Conservation (phyloP, 1,140 invertebrate species). For the Cyrtorhinus lividipennis region DNA sequence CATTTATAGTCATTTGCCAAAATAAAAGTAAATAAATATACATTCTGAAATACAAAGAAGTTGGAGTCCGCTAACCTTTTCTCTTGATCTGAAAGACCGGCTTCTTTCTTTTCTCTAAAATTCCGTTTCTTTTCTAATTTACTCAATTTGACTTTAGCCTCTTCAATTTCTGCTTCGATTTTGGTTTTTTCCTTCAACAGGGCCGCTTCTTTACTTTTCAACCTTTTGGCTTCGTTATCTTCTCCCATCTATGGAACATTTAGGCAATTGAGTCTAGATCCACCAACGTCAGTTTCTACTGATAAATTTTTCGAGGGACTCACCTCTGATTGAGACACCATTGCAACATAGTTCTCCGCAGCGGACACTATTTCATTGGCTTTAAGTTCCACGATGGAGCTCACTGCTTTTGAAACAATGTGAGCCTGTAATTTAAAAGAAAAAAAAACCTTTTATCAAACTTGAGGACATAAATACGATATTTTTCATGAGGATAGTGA, state of each 20-base stretch:
- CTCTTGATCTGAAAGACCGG: conserved; percentile 25
- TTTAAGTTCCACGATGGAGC: conserved; percentile 35
- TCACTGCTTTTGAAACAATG: conserved; percentile 32
- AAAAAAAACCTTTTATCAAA: conserved; percentile 18
- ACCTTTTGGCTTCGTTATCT: conserved; percentile 11
- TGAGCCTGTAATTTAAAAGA: conserved; percentile 26
- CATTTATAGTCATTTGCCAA: too few species aligned
- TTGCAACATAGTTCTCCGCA: conserved; percentile 39
- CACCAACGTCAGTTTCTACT: too few species aligned
- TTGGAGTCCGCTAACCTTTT: conserved; percentile 18
- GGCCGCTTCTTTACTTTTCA: conserved; percentile 13
- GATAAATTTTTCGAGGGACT: too few species aligned
- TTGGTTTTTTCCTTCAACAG: conserved; percentile 13
- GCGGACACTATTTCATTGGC: conserved; percentile 38
- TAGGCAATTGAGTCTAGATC: too few species aligned
- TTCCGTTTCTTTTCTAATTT: conserved; percentile 14
- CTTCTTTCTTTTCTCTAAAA: not conserved
- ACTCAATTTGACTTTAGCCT: conserved; percentile 14
- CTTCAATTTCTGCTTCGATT: conserved; percentile 15
- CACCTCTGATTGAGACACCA: conserved; percentile 33
- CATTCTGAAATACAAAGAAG: too few species aligned
- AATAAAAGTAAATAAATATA: too few species aligned
- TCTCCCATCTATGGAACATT: conserved; percentile 1
- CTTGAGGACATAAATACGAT: not conserved
- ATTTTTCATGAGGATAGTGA: not conserved